A percentile compares a stretch with the other conserved stretches of the same genome.
phyloP scores from a whole-genome alignment of 1,140 invertebrate species.

The Chrysoperla carnea region DNA sequence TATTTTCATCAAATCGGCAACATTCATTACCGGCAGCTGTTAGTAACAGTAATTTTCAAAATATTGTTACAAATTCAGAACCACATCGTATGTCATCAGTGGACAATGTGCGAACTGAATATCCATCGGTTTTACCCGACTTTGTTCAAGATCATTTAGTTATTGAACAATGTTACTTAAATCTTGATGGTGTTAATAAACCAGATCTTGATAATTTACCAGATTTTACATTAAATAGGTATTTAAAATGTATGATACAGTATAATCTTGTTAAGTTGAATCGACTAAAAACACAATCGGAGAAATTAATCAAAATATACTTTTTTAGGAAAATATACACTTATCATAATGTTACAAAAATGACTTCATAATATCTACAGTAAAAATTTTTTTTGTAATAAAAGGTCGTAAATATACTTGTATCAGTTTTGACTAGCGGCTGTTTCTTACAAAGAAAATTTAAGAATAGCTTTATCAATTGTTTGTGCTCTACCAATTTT shows the following conservation, averaged over 20 bases:
- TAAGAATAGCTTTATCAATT: too few species aligned
- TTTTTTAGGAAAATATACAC: too few species aligned
- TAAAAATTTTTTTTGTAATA: too few species aligned
- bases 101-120: conserved; percentile 13
- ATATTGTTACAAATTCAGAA: neutral
- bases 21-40: conserved; percentile 10
- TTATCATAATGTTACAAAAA: too few species aligned
- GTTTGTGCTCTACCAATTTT: too few species aligned
- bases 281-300: too few species aligned
- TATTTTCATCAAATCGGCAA: conserved; percentile 22
- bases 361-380: too few species aligned
- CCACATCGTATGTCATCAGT: conserved; percentile 1
- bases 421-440: too few species aligned
- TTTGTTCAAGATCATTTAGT: conserved; percentile 48
- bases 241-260: neutral
- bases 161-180: conserved; percentile 36
- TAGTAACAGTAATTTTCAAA: conserved; percentile 1
- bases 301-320: too few species aligned
- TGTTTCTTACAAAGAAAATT: too few species aligned
- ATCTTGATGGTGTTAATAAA: conserved; percentile 19
- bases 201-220: conserved; percentile 32
- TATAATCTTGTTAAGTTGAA: too few species aligned
- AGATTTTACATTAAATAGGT: conserved; percentile 32
- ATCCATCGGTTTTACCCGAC: conserved; percentile 33
- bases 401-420: too few species aligned